Percentiles rank a stretch among this genome's conserved stretches.
Conservation (phyloP, 2,888 invertebrate genomes). For the Nephrotoma flavescens region DNA sequence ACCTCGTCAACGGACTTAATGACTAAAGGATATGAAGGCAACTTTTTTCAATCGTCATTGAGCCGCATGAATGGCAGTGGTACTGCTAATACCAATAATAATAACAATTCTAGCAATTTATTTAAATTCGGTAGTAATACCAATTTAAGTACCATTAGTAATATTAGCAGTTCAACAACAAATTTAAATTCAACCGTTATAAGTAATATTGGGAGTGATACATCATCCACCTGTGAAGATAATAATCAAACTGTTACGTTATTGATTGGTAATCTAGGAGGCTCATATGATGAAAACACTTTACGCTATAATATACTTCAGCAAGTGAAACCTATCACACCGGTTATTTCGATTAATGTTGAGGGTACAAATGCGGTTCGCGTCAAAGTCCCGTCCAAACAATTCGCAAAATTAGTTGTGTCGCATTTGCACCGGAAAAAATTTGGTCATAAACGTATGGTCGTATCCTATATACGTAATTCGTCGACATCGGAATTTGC, state of each 20-base stretch:
- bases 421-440: conserved; percentile 67
- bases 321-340: conserved; percentile 31
- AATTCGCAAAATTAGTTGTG: conserved; percentile 49
- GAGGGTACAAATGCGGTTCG: conserved; percentile 30
- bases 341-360: conserved; percentile 27
- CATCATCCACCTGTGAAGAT: background rate
- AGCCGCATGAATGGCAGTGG: background rate
- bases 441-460: conserved; percentile 63
- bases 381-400: conserved; percentile 26
- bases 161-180: background rate
- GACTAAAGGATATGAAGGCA: background rate
- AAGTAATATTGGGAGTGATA: background rate
- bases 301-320: conserved; percentile 26
- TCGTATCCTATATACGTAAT: conserved; percentile 52
- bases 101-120: background rate
- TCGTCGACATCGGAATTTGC: conserved; percentile 44
- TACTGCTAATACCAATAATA: background rate
- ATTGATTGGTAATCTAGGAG: conserved; percentile 31
- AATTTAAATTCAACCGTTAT: background rate
- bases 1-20: background rate
- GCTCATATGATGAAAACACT: conserved; percentile 28
- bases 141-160: background rate
- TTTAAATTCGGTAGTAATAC: background rate
- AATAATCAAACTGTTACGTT: conserved; percentile 19
- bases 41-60: background rate